Evolutionary conservation across 2,888 invertebrate species (phyloP).

Genomic region (Saturnia japonica): DNA sequence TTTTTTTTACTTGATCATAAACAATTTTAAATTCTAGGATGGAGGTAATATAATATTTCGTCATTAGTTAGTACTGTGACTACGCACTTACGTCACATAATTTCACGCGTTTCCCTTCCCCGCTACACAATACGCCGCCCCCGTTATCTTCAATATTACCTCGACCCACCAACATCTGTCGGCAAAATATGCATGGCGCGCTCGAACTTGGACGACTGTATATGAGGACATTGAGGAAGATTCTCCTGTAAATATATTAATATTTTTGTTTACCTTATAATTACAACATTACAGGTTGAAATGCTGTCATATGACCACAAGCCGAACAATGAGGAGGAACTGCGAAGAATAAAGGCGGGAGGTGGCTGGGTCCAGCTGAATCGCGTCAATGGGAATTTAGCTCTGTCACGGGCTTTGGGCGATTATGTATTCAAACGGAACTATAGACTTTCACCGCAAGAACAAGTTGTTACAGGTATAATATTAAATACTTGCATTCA

Average conservation of each 20-base stretch:
- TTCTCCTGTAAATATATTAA: not conserved
- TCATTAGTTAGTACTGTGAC: too few species aligned
- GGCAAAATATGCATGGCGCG: too few species aligned
- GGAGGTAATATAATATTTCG: too few species aligned
- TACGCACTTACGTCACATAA: too few species aligned
- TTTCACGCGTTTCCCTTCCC: too few species aligned
- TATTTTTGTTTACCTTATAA: not conserved
- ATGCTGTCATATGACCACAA: constrained; percentile 96
- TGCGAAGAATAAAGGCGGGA: constrained; percentile 93
- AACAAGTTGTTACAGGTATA: constrained; percentile 98
- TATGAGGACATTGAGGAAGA: too few species aligned
- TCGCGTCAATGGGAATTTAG: constrained; percentile 98
- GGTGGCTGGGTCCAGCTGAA: constrained; percentile 99
- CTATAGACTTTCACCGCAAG: constrained; percentile 90
- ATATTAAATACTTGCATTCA: not conserved
- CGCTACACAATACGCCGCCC: too few species aligned
- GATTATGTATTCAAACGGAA: constrained; percentile 98
- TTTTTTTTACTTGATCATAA: too few species aligned
- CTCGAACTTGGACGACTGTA: too few species aligned
- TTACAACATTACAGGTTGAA: constrained; percentile 72
- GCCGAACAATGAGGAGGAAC: constrained; percentile 93
- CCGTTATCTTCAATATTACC: too few species aligned
- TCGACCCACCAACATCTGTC: too few species aligned
- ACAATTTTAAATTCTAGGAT: too few species aligned
- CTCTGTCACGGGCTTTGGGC: constrained; percentile 96